Evolutionary conservation across 2,113 vertebrate genomes (phyloP), one percentile per base, ranked within the genome.

Genomic region (Acinonyx jubatus): DNA sequence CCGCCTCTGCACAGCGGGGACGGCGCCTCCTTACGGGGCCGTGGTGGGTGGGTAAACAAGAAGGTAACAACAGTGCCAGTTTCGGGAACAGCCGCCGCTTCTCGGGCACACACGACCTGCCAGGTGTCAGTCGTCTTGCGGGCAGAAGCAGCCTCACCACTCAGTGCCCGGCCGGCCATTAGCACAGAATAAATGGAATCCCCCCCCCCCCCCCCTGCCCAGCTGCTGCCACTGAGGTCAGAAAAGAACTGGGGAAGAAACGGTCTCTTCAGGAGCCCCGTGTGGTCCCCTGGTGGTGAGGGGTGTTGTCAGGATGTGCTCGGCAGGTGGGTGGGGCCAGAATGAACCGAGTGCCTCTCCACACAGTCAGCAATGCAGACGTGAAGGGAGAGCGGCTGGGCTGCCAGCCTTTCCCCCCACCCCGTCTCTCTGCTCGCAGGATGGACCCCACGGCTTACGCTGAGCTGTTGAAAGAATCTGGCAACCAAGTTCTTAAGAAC

Each of bases 401-500:
- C 78, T 14, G 78, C 52, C 4, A 90, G 57, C 61, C 36, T 83
- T 9, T 45, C 7, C 45, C 45, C 41, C 36, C n/a, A 7, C 66
- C 5, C 7, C 0, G 0, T 36, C 7, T 93, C 87, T 50, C 7
- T 92, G 85, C 91, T 52, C 48, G 1, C 96, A 98, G 98, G 92
- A 98, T 99, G 98, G 98, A 98, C 95, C 94, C 87, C 0, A 79
- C 84, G 57, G 38, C 57, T 73, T 94, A 96, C 45, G 98, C 95
- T 5, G 97, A 98, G 78, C 9, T 85, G 50, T 92, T 99, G 94
- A 98, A 93, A 91, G 79, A 97, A 76, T 97, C 94, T 65, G 99
- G 99, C 63, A 99, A 98, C 91, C 98, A 98, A 79, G 98, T 95
- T 29, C 98, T 98, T 78, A 99, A 97, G 97, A 98, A 97, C 63